These are phyloP conservation scores for Styela plicata DNA, from an alignment of 23 tunicate species.

Conservation along the genomic window DNA sequence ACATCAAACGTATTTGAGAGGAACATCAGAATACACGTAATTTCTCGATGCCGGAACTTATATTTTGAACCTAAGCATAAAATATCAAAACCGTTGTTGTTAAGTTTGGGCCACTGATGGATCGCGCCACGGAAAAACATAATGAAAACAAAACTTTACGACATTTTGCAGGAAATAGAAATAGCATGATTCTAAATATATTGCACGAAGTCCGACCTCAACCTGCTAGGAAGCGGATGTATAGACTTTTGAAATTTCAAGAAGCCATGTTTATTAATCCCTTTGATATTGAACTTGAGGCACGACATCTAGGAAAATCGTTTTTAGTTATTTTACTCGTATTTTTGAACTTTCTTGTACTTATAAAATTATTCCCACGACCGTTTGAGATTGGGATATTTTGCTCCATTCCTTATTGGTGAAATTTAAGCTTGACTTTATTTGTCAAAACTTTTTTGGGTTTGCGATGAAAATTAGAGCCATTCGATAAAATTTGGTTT, in stretches of 20 bases:
- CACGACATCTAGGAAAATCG: neutral
- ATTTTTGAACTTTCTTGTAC: neutral
- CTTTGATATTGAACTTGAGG: conserved; percentile 5
- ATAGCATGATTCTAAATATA: neutral
- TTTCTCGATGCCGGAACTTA: no score
- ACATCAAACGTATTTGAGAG: no score
- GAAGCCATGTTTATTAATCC: neutral
- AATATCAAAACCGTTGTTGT: no score
- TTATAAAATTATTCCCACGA: neutral
- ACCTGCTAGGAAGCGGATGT: conserved; percentile 6
- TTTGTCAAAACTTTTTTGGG: no score
- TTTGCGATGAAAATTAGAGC: no score
- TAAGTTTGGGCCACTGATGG: no score
- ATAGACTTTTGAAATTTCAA: conserved; percentile 13
- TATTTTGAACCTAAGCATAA: no score
- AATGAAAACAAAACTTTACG: neutral
- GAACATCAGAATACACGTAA: no score
- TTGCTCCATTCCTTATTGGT: no score
- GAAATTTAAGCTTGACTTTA: no score
- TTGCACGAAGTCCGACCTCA: neutral
- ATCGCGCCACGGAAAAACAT: no score
- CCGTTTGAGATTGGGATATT: neutral
- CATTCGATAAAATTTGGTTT: no score
- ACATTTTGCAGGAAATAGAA: conserved; percentile 2
- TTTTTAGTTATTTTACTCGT: neutral